Evolutionary conservation across 2,888 invertebrate genomes (phyloP).

Genomic region (Hyposoter didymator): DNA sequence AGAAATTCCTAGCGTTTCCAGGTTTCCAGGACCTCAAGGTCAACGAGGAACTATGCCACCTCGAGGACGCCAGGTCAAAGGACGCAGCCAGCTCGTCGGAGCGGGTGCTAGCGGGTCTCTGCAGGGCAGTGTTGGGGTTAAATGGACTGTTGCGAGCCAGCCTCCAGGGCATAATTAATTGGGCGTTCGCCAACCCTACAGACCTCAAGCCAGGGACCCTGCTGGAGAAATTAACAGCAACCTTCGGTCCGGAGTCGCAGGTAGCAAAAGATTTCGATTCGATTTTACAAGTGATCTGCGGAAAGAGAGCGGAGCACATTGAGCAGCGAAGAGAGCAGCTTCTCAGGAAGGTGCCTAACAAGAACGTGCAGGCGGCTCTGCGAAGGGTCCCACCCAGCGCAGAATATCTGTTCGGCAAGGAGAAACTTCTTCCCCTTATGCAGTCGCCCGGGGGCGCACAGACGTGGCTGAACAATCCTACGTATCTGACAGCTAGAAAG

Average conservation of each 20-base stretch:
- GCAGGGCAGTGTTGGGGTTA: constrained; percentile 55
- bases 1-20: constrained; percentile 52
- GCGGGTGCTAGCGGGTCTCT: constrained; percentile 51
- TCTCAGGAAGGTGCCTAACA: constrained; percentile 58
- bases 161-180: constrained; percentile 58
- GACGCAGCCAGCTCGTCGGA: constrained; percentile 56
- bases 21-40: constrained; percentile 57
- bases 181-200: constrained; percentile 49
- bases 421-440: constrained; percentile 51
- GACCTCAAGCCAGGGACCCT: constrained; percentile 48
- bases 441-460: constrained; percentile 66
- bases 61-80: constrained; percentile 41
- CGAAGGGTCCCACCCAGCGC: constrained; percentile 57
- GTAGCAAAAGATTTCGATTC: constrained; percentile 63
- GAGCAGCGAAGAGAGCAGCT: constrained; percentile 59
- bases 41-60: constrained; percentile 71
- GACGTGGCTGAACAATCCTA: constrained; percentile 62
- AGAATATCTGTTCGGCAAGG: constrained; percentile 60
- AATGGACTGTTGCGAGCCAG: constrained; percentile 44
- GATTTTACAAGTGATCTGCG: constrained; percentile 67
- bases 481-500: constrained; percentile 48
- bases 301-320: constrained; percentile 66
- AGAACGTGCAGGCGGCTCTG: constrained; percentile 62
- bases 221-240: constrained; percentile 37
- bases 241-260: constrained; percentile 57